Conservation (phyloP, 1,140 invertebrate genomes). For the Maniola jurtina region DNA sequence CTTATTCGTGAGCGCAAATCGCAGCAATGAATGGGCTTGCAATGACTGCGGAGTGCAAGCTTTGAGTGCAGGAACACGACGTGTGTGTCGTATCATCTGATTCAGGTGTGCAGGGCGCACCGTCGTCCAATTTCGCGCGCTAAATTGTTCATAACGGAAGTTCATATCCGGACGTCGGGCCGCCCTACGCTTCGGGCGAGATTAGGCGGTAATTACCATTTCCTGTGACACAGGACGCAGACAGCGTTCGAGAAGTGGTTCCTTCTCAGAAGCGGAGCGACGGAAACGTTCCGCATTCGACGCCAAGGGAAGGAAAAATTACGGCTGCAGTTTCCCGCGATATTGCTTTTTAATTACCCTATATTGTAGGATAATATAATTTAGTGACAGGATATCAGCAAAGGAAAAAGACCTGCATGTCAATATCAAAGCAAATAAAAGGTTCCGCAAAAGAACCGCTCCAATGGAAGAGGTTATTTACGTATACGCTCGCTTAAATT, state of each 20-base stretch:
- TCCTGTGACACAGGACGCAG: conserved; percentile 75
- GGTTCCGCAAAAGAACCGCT: not conserved
- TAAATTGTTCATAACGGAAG: conserved; percentile 83
- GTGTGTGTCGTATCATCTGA: conserved; percentile 53
- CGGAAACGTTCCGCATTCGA: conserved; percentile 52
- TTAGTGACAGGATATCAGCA: not conserved
- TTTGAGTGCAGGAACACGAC: conserved; percentile 37
- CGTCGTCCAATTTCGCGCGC: conserved; percentile 79
- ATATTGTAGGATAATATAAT: conserved; percentile 6
- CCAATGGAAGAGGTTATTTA: conserved; percentile 21
- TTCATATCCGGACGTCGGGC: conserved; percentile 80
- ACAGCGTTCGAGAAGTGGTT: conserved; percentile 61
- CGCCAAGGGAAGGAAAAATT: conserved; percentile 51
- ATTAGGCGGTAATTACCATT: conserved; percentile 81
- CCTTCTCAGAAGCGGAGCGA: conserved; percentile 47
- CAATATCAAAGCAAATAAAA: conserved; percentile 8
- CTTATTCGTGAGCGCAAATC: conserved; percentile 53
- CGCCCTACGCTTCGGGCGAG: conserved; percentile 73
- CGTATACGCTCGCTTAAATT: conserved; percentile 40
- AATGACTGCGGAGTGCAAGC: conserved; percentile 38
- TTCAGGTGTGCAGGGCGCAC: conserved; percentile 66
- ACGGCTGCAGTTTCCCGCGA: conserved; percentile 15
- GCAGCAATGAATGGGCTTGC: conserved; percentile 49
- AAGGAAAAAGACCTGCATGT: not conserved
- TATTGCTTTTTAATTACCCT: conserved; percentile 28